These are phyloP conservation scores for Noctua janthe DNA, from an alignment of 2,888 invertebrate genomes.

Conservation along the genomic window DNA sequence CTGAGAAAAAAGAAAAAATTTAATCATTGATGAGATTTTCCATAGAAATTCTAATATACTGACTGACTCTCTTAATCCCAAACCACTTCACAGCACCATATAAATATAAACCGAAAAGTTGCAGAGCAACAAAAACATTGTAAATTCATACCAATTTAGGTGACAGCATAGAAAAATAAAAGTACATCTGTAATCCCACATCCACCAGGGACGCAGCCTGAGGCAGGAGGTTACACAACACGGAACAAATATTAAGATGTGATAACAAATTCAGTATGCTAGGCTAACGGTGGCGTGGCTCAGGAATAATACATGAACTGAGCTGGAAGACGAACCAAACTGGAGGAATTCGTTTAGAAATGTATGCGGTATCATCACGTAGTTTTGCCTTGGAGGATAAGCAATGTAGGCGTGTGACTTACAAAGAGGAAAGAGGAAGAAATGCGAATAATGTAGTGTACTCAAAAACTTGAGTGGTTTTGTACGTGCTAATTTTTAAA, in stretches of 20 bases:
- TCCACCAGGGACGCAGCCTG: conserved; percentile 59
- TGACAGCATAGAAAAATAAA: conserved; percentile 63
- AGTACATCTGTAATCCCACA: conserved; percentile 58
- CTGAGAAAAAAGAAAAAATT: conserved; percentile 1
- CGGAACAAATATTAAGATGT: conserved; percentile 69
- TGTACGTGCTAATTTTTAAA: conserved; percentile 23
- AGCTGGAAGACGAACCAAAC: conserved; percentile 54
- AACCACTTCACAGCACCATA: conserved; percentile 7
- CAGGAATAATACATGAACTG: conserved; percentile 68
- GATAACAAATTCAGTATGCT: conserved; percentile 67
- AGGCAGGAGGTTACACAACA: conserved; percentile 57
- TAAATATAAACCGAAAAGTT: conserved; percentile 25
- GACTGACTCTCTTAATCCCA: conserved; percentile 35
- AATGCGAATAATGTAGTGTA: conserved; percentile 25
- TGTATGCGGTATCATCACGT: conserved; percentile 65
- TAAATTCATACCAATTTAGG: conserved; percentile 64
- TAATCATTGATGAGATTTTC: background rate
- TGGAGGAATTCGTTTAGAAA: conserved; percentile 61
- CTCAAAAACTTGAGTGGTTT: conserved; percentile 18
- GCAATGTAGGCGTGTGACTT: conserved; percentile 46
- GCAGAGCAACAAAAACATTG: conserved; percentile 48
- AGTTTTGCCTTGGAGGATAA: conserved; percentile 62
- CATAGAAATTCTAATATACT: background rate
- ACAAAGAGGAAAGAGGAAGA: conserved; percentile 33
- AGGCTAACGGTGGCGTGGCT: conserved; percentile 61